Percentiles rank a stretch among this genome's conserved stretches.
These are phyloP conservation scores for Batillaria attramentaria DNA, from an alignment of 1,140 invertebrate species.

Conservation along the genomic window DNA sequence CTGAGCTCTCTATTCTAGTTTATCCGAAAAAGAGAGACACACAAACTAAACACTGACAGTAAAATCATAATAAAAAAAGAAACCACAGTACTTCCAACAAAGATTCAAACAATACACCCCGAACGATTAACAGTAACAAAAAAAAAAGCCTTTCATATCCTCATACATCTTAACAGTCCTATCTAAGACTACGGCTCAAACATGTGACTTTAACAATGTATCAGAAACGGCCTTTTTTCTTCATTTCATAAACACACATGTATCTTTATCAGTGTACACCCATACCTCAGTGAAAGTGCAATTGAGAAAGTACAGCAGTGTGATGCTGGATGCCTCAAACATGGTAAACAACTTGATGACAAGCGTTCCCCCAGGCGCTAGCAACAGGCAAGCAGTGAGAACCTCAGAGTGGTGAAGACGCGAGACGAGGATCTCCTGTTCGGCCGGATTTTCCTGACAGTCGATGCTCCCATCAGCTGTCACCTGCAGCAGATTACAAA, in stretches of 20 bases:
- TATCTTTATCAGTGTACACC: background rate
- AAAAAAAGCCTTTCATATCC: constrained; percentile 41
- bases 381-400: constrained; percentile 80
- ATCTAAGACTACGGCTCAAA: background rate
- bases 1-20: too few relatives aligned
- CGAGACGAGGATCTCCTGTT: constrained; percentile 87
- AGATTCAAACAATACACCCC: too few relatives aligned
- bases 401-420: constrained; percentile 88
- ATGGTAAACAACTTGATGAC: constrained; percentile 95
- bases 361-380: constrained; percentile 83
- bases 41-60: too few relatives aligned
- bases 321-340: constrained; percentile 87
- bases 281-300: constrained; percentile 81
- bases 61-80: too few relatives aligned
- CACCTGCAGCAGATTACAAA: constrained; percentile 71
- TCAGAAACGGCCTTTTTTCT: background rate
- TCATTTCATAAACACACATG: background rate
- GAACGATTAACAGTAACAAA: too few relatives aligned
- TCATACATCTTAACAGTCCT: background rate
- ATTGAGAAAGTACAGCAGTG: constrained; percentile 85
- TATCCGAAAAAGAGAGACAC: too few relatives aligned
- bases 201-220: background rate
- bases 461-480: constrained; percentile 96
- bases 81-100: too few relatives aligned
- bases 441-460: constrained; percentile 85